Conservation (phyloP, 1,140 invertebrate species). For the Aphelenchoides fujianensis region DNA sequence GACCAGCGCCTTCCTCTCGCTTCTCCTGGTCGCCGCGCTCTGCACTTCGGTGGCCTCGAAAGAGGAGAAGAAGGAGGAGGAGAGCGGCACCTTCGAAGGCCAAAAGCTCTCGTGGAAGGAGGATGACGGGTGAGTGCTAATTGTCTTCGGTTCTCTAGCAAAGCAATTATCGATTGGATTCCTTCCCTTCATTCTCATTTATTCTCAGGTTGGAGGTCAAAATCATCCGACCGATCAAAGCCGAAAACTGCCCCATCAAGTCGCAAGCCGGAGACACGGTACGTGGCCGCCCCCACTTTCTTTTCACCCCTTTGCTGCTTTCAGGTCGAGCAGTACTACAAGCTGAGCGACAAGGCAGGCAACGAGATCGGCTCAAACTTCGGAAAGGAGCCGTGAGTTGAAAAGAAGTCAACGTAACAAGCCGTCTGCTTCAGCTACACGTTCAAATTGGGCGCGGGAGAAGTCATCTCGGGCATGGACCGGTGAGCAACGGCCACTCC, state of each 20-base stretch:
- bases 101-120: conserved; percentile 51
- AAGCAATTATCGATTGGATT: too few species aligned
- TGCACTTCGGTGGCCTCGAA: neutral
- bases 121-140: too few species aligned
- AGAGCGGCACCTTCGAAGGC: conserved; percentile 34
- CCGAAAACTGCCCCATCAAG: conserved; percentile 59
- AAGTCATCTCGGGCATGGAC: conserved; percentile 61
- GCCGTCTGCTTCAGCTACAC: conserved; percentile 49
- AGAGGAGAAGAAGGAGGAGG: conserved; percentile 21
- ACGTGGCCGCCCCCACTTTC: neutral
- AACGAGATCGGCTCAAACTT: conserved; percentile 62
- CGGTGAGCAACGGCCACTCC: conserved; percentile 2
- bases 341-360: conserved; percentile 55
- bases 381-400: conserved; percentile 59
- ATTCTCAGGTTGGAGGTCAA: conserved; percentile 59
- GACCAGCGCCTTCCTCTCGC: neutral
- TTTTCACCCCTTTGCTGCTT: neutral
- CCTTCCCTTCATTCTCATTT: too few species aligned
- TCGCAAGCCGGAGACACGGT: conserved; percentile 55
- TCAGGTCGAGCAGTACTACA: conserved; percentile 57
- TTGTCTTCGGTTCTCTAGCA: too few species aligned
- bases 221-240: conserved; percentile 56
- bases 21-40: conserved; percentile 15
- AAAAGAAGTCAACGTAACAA: conserved; percentile 3
- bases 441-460: conserved; percentile 55